phyloP scores from a whole-genome alignment of 2,888 invertebrate genomes.

The Troides aeacus region DNA sequence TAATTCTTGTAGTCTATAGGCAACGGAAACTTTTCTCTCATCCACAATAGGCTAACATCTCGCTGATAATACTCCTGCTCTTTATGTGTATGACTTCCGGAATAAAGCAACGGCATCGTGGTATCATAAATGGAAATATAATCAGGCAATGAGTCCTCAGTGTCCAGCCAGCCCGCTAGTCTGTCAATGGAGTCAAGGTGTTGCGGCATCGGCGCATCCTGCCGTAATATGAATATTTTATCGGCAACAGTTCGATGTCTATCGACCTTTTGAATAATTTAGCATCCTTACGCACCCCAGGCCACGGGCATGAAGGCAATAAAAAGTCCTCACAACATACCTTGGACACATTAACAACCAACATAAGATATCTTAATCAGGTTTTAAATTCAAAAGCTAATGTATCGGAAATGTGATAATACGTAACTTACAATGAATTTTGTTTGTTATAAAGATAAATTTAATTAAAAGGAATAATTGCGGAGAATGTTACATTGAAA shows the following conservation, averaged over 20 bases:
- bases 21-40: too few relatives aligned
- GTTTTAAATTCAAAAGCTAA: neutral
- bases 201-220: conserved; percentile 39
- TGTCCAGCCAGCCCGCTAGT: conserved; percentile 27
- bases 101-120: too few relatives aligned
- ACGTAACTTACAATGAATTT: conserved; percentile 2
- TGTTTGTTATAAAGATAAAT: neutral
- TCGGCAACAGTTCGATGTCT: conserved; percentile 38
- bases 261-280: conserved; percentile 37
- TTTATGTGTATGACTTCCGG: too few relatives aligned
- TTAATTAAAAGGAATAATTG: conserved; percentile 2
- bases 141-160: too few relatives aligned
- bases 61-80: too few relatives aligned
- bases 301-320: conserved; percentile 1
- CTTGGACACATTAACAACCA: neutral
- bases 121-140: too few relatives aligned
- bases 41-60: too few relatives aligned
- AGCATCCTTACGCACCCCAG: conserved; percentile 19
- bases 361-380: conserved; percentile 11
- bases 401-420: neutral
- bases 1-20: too few relatives aligned
- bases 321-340: neutral
- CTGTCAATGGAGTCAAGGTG: conserved; percentile 30
- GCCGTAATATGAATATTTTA: conserved; percentile 42
- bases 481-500: too few relatives aligned